Evolutionary conservation across 1,140 invertebrate species (phyloP), one percentile per base, ranked within the genome.

Genomic region (Drosophila trapezifrons): DNA sequence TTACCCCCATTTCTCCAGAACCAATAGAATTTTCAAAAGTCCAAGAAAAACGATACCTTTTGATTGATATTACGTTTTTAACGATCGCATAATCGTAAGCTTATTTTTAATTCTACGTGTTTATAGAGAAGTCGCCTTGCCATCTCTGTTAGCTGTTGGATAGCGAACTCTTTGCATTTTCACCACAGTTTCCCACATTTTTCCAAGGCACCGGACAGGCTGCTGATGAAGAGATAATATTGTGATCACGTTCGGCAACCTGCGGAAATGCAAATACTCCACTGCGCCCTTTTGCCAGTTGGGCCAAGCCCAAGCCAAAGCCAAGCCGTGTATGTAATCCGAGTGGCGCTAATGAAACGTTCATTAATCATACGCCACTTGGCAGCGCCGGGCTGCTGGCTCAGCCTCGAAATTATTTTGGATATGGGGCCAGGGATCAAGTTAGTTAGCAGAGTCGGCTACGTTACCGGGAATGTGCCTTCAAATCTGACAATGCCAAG

Each of bases 211-310:
- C 56, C 51, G 65, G 65, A 58, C 65, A 35, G 51, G 15, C 42
- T 59, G 51, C 78, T 90, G 87, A 90, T 90, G 87, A 90, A 90
- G 87, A 83, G 87, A 90, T 90, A 90, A 90, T 90, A 90, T 90
- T 90, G 87, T 86, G 87, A 90, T 90, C 87, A 90, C 87, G 87
- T 90, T 87, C 80, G 80, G 77, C 72, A 87, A 89, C 80, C 79
- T 87, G 84, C 85, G 78, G 84, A 90, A 89, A 89, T 89, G 84
- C 80, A 89, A 89, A 89, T 89, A 80, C 42, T 43, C 45, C 29
- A 4, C 20, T 22, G 42, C 60, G 46, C 55, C 76, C 57, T 56
- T 37, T 49, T 5, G 32, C 18, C 27, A 29, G 27, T 17, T 13
- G 27, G 2, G 55, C 45, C 40, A 65, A 12, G 56, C 29, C 42